Evolutionary conservation across 2,888 invertebrate genomes (phyloP).

Genomic region (Chymomyza amoena): DNA sequence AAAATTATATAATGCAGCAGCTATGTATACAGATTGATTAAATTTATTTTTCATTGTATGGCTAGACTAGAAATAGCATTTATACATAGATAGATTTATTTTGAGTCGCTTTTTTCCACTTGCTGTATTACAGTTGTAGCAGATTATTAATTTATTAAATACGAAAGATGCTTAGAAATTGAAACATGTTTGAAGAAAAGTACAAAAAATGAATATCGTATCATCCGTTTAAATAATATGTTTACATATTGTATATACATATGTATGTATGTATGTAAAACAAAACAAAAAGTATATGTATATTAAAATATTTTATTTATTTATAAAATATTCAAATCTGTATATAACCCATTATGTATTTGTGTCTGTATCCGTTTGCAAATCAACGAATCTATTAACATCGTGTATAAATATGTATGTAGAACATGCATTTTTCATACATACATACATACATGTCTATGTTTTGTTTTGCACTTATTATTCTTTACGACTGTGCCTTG

Average conservation of each 20-base stretch:
- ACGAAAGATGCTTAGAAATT: conserved; percentile 67
- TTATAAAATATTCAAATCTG: not conserved
- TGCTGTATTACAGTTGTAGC: conserved; percentile 61
- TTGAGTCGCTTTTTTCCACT: conserved; percentile 74
- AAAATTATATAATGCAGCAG: conserved; percentile 7
- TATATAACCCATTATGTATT: not conserved
- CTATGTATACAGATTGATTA: not conserved
- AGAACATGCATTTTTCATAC: not conserved
- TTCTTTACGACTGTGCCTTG: too few species aligned
- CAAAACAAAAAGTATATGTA: conserved; percentile 1
- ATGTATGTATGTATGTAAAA: conserved; percentile 32
- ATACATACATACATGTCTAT: not conserved
- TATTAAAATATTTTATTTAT: conserved; percentile 19
- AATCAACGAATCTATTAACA: conserved; percentile 9
- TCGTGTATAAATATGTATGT: conserved; percentile 14
- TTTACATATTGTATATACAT: too few species aligned
- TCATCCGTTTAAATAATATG: conserved; percentile 34
- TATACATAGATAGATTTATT: not conserved
- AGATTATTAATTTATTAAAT: conserved; percentile 6
- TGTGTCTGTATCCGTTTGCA: not conserved
- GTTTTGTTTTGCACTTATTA: not conserved
- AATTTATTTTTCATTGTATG: not conserved
- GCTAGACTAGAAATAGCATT: not conserved
- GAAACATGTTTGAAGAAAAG: conserved; percentile 78
- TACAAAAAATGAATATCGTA: conserved; percentile 75